phyloP scores from a whole-genome alignment of 2,888 invertebrate species.

The Ptycholaimellus sp. region DNA sequence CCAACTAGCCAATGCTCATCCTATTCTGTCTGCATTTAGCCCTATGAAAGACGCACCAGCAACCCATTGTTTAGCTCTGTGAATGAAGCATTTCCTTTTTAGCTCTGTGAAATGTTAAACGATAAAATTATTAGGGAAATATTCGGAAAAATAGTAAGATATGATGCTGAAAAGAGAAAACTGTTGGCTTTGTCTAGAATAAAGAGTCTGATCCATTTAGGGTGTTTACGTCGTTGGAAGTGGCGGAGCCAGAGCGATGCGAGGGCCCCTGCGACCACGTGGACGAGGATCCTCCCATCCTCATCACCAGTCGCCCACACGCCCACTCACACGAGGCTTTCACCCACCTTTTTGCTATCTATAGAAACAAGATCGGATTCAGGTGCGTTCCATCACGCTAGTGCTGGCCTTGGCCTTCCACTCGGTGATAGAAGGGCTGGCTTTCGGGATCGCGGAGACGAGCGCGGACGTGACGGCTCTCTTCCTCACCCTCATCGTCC shows the following conservation, averaged over 20 bases:
- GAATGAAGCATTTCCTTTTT: too few relatives aligned
- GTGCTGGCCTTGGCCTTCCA: conserved; percentile 36
- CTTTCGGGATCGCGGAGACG: conserved; percentile 18
- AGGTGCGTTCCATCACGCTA: conserved; percentile 33
- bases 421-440: conserved; percentile 35
- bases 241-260: conserved; percentile 24
- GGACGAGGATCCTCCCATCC: conserved; percentile 23
- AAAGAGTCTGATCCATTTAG: conserved; percentile 1
- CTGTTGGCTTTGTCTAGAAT: too few relatives aligned
- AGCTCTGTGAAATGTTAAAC: too few relatives aligned
- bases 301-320: conserved; percentile 22
- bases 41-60: too few relatives aligned
- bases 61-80: too few relatives aligned
- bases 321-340: conserved; percentile 23
- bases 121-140: too few relatives aligned
- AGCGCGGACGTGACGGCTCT: conserved; percentile 11
- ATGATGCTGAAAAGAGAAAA: too few relatives aligned
- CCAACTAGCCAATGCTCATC: too few relatives aligned
- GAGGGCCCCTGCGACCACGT: conserved; percentile 18
- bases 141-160: too few relatives aligned
- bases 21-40: too few relatives aligned
- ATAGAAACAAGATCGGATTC: not conserved
- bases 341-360: conserved; percentile 2
- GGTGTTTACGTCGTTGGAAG: conserved; percentile 9
- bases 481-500: conserved; percentile 21